Percentiles rank a stretch among this genome's conserved stretches.
Conservation (phyloP, 2,888 invertebrate genomes). For the Meloe dianella region DNA sequence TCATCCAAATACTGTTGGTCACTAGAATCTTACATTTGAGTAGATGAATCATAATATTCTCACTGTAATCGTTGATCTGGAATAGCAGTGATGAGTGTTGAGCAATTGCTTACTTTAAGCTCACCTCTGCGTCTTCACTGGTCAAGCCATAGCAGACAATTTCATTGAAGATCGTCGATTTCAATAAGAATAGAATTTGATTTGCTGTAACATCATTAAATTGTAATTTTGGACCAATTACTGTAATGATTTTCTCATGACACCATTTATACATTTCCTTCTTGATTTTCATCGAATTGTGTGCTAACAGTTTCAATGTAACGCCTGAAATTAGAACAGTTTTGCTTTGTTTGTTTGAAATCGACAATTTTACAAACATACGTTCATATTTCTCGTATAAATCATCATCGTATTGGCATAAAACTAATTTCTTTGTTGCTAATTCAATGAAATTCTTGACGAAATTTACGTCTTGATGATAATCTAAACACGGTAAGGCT, state of each 20-base stretch:
- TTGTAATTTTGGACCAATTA: slow-evolving; percentile 63
- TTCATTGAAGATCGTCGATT: slow-evolving; percentile 67
- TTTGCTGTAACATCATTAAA: slow-evolving; percentile 53
- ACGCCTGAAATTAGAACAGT: slow-evolving; percentile 54
- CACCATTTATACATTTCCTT: slow-evolving; percentile 64
- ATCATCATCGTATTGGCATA: slow-evolving; percentile 37
- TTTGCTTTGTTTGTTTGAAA: no score
- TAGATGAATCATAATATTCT: slow-evolving; percentile 68
- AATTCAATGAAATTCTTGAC: slow-evolving; percentile 56
- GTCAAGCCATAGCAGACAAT: slow-evolving; percentile 69
- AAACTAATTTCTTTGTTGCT: slow-evolving; percentile 47
- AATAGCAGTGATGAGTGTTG: no score
- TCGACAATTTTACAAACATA: slow-evolving; percentile 18
- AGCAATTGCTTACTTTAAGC: no score
- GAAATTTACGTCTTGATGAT: slow-evolving; percentile 65
- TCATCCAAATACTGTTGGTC: slow-evolving; percentile 68
- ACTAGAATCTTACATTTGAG: slow-evolving; percentile 70
- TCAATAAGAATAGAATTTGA: slow-evolving; percentile 64
- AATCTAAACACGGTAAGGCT: slow-evolving; percentile 65
- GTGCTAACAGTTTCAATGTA: slow-evolving; percentile 64
- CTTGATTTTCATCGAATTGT: slow-evolving; percentile 63
- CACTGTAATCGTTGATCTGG: slow-evolving; percentile 65
- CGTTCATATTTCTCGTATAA: slow-evolving; percentile 38
- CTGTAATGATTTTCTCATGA: slow-evolving; percentile 62
- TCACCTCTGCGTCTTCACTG: slow-evolving; percentile 58